phyloP scores from a whole-genome alignment of 2,113 vertebrate species.

The Ictidomys tridecemlineatus region DNA sequence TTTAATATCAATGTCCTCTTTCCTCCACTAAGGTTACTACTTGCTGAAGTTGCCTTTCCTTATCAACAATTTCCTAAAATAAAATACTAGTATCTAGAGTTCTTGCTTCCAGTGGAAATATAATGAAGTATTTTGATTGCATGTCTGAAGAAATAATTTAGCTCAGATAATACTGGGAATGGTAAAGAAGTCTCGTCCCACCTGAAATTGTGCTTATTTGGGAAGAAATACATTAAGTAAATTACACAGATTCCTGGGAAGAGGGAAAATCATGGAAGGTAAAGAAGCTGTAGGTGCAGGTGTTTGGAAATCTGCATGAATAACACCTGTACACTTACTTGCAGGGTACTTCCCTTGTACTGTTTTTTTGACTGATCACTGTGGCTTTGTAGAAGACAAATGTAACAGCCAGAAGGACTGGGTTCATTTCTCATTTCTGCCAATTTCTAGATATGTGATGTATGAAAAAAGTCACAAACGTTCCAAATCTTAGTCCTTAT shows the following conservation, averaged over 20 bases:
- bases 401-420: neutral
- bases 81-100: neutral
- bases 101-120: neutral
- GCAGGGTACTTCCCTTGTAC: neutral
- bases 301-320: neutral
- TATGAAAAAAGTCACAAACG: neutral
- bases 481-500: neutral
- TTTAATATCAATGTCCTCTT: neutral
- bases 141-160: slow-evolving; percentile 45
- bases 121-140: slow-evolving; percentile 17
- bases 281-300: neutral
- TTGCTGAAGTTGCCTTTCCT: neutral
- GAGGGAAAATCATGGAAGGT: neutral
- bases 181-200: neutral
- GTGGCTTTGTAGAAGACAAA: neutral
- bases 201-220: neutral
- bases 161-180: neutral
- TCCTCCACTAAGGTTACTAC: neutral
- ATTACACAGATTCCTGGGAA: neutral
- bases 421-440: neutral
- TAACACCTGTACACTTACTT: neutral
- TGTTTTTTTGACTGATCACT: neutral
- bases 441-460: neutral
- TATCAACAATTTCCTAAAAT: neutral
- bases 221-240: neutral